Evolutionary conservation across 2,888 invertebrate genomes (phyloP).

Genomic region (Azorinus chamasolen): DNA sequence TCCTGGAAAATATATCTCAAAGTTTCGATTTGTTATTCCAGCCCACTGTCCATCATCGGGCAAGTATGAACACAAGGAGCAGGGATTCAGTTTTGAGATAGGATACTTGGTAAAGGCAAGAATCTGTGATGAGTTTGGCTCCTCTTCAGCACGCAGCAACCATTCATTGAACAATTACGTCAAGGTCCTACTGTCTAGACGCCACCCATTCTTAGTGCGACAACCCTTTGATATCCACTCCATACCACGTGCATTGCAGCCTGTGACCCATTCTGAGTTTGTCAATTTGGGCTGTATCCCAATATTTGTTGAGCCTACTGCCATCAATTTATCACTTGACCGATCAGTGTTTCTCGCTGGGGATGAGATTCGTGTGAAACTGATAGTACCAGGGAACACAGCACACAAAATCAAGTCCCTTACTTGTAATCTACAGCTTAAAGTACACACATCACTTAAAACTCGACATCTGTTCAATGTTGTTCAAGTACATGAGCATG

Average conservation of each 20-base stretch:
- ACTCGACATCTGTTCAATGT: constrained; percentile 63
- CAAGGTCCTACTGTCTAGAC: constrained; percentile 75
- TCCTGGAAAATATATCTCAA: constrained; percentile 81
- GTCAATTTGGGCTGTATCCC: constrained; percentile 72
- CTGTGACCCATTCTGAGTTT: constrained; percentile 77
- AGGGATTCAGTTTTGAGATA: constrained; percentile 77
- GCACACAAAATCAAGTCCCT: constrained; percentile 73
- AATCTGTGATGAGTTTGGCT: constrained; percentile 78
- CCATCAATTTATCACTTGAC: constrained; percentile 73
- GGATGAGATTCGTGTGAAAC: constrained; percentile 75
- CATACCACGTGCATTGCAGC: constrained; percentile 74
- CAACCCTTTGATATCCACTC: constrained; percentile 75
- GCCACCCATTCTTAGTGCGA: constrained; percentile 72
- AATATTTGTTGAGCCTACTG: constrained; percentile 54
- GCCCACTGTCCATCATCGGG: constrained; percentile 76
- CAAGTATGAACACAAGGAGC: constrained; percentile 69
- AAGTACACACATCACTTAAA: constrained; percentile 60
- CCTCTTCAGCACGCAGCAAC: constrained; percentile 62
- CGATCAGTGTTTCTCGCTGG: constrained; percentile 79
- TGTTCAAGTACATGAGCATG: constrained; percentile 61
- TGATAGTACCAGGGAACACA: constrained; percentile 62
- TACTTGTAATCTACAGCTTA: constrained; percentile 71
- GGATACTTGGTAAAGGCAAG: constrained; percentile 77
- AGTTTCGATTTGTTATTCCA: constrained; percentile 79
- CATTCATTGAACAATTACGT: constrained; percentile 67